Evolutionary conservation across 1,140 invertebrate genomes (phyloP).

Genomic region (Physella acuta): DNA sequence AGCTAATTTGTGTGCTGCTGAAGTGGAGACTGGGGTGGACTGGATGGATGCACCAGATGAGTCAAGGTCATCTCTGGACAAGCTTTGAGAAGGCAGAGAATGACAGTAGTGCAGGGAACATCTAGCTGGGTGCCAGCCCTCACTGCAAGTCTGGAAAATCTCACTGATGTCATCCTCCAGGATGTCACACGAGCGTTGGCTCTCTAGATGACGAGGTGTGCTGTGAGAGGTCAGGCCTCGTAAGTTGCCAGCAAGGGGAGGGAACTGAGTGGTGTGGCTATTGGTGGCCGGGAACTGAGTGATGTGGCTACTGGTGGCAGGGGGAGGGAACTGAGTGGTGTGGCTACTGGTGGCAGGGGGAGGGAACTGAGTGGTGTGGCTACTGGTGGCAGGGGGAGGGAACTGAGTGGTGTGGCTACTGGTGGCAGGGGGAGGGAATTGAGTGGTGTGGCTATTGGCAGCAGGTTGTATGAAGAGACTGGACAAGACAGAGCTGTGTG

Average conservation of each 20-base stretch:
- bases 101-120: not conserved
- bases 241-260: not conserved
- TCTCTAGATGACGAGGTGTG: not conserved
- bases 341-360: not conserved
- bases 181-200: constrained; percentile 18
- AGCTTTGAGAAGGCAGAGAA: constrained; percentile 8
- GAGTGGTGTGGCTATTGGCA: not conserved
- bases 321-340: not conserved
- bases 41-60: constrained; percentile 19
- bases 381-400: not conserved
- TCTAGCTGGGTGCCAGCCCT: not conserved
- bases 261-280: not conserved
- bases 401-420: constrained; percentile 1
- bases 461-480: not conserved
- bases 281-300: not conserved
- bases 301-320: constrained; percentile 3
- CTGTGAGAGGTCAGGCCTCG: not conserved
- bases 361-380: not conserved
- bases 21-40: not conserved
- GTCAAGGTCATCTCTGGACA: constrained; percentile 7
- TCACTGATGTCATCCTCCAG: constrained; percentile 22
- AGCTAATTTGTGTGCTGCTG: constrained; percentile 33
- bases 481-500: not conserved
- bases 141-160: too few relatives aligned
- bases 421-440: not conserved